phyloP scores from a whole-genome alignment of 2,888 invertebrate genomes.

The Drosophila infuscata region DNA sequence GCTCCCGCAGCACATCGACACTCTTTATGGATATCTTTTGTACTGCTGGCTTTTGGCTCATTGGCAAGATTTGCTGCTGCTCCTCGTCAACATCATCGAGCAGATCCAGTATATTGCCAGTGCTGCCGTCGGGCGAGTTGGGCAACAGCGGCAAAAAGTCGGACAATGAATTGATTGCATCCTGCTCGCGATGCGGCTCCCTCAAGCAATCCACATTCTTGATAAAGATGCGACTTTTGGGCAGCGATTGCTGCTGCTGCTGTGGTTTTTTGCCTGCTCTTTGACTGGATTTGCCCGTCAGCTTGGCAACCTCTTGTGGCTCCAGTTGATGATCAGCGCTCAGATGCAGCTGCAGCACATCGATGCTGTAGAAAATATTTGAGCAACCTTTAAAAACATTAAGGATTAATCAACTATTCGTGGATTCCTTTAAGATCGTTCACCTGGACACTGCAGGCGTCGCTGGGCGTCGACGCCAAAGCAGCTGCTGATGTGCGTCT shows the following conservation, averaged over 20 bases:
- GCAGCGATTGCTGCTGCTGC: constrained; percentile 24
- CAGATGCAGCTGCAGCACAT: constrained; percentile 88
- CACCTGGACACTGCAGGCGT: constrained; percentile 88
- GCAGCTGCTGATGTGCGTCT: constrained; percentile 52
- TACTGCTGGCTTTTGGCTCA: constrained; percentile 46
- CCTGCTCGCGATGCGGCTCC: constrained; percentile 74
- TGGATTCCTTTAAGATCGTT: not conserved
- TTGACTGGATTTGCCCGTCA: constrained; percentile 29
- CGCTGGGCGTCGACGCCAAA: constrained; percentile 68
- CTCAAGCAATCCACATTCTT: constrained; percentile 84
- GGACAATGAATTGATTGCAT: constrained; percentile 32
- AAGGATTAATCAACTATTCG: not conserved
- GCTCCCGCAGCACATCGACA: constrained; percentile 83
- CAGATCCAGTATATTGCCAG: constrained; percentile 56
- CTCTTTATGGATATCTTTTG: constrained; percentile 85
- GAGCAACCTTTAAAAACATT: constrained; percentile 86
- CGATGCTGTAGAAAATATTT: constrained; percentile 88
- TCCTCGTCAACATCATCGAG: constrained; percentile 46
- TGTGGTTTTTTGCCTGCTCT: constrained; percentile 15
- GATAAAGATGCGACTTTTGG: constrained; percentile 83
- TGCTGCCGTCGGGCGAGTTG: constrained; percentile 31
- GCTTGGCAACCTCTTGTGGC: constrained; percentile 47
- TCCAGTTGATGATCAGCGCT: constrained; percentile 89
- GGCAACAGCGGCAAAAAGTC: constrained; percentile 53
- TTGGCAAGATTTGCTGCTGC: constrained; percentile 3